Evolutionary conservation across 35 echinoderm and acorn worm genomes (phyloP).

Genomic region (Amphiura filiformis): DNA sequence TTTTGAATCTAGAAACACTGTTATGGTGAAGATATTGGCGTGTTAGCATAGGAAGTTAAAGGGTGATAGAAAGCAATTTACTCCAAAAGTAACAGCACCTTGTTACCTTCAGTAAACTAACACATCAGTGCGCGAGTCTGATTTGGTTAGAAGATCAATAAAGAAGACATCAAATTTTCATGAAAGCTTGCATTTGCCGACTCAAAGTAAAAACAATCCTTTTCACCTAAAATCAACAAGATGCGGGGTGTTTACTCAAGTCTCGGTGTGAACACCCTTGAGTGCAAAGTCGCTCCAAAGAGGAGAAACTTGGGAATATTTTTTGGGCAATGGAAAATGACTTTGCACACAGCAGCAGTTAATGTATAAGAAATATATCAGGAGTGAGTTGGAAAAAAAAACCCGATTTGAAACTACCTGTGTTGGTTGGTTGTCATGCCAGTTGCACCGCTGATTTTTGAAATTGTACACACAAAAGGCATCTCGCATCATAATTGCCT

Average conservation of each 20-base stretch:
- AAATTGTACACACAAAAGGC: background rate
- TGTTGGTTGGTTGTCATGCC: background rate
- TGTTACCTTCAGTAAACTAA: constrained; percentile 11
- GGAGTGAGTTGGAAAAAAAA: background rate
- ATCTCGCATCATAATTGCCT: background rate
- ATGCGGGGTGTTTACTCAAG: constrained; percentile 9
- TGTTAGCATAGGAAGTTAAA: constrained; percentile 14
- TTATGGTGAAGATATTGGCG: background rate
- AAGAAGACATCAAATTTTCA: constrained; percentile 15
- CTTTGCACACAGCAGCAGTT: background rate
- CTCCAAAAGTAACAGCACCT: constrained; percentile 13
- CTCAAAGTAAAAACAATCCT: constrained; percentile 4
- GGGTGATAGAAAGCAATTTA: constrained; percentile 13
- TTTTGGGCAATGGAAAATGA: background rate
- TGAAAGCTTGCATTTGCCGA: constrained; percentile 6
- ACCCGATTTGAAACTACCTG: background rate
- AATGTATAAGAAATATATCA: background rate
- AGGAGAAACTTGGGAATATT: constrained; percentile 2
- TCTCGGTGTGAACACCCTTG: background rate
- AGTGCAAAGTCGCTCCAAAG: background rate
- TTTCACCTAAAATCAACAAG: constrained; percentile 12
- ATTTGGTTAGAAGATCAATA: constrained; percentile 12
- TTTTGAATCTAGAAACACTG: constrained; percentile 6
- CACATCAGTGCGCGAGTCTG: constrained; percentile 1
- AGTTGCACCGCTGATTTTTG: background rate